Evolutionary conservation across 1,140 invertebrate genomes (phyloP).

Genomic region (Leptinotarsa undecemlineata): DNA sequence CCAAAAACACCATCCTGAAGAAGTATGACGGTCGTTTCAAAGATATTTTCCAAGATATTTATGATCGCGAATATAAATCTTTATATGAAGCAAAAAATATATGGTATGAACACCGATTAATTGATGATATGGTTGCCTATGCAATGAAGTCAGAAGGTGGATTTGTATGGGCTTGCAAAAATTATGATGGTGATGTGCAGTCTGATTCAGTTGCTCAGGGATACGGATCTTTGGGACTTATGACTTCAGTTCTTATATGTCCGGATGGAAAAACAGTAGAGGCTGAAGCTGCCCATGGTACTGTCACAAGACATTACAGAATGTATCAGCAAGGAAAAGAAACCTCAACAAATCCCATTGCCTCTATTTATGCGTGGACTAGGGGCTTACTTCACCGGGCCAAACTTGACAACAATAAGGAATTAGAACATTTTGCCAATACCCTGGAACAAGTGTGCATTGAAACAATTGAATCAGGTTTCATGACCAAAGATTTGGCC

Average conservation of each 20-base stretch:
- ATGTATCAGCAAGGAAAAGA: slow-evolving; percentile 95
- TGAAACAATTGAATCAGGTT: slow-evolving; percentile 90
- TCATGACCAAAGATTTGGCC: slow-evolving; percentile 99
- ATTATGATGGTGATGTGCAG: slow-evolving; percentile 99
- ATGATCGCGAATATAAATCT: slow-evolving; percentile 85
- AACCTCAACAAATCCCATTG: slow-evolving; percentile 97
- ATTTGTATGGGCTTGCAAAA: slow-evolving; percentile 99
- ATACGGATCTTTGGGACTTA: slow-evolving; percentile 88
- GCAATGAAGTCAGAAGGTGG: slow-evolving; percentile 97
- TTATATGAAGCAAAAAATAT: slow-evolving; percentile 84
- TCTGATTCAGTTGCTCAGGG: slow-evolving; percentile 98
- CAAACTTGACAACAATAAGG: slow-evolving; percentile 85
- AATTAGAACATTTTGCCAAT: slow-evolving; percentile 77
- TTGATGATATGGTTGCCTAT: slow-evolving; percentile 99
- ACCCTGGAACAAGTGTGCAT: slow-evolving; percentile 89
- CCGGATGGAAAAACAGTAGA: slow-evolving; percentile 97
- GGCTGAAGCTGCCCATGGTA: slow-evolving; percentile 96
- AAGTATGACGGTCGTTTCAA: slow-evolving; percentile 98
- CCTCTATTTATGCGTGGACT: slow-evolving; percentile 99
- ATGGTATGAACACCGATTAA: slow-evolving; percentile 97
- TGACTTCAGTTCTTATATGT: slow-evolving; percentile 93
- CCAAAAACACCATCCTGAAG: slow-evolving; percentile 99
- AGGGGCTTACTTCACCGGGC: slow-evolving; percentile 80
- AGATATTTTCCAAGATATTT: slow-evolving; percentile 98
- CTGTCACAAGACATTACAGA: slow-evolving; percentile 93